Evolutionary conservation across 2,888 invertebrate species (phyloP), one percentile per base, ranked within the genome.

Genomic region (Ceriagrion tenellum): DNA sequence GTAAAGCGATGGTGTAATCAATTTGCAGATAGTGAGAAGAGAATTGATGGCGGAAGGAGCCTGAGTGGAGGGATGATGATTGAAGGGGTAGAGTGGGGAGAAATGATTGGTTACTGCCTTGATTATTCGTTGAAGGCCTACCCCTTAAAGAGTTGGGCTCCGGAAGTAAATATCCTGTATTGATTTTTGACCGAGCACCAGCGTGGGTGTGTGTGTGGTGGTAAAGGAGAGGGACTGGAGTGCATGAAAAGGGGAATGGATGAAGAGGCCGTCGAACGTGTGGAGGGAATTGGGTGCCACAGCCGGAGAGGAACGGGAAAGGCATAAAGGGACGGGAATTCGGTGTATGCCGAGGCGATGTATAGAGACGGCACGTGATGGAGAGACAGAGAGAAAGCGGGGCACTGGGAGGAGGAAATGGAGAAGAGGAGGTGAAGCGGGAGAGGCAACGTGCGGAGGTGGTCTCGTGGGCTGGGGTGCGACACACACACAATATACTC

Each of bases 161-260:
- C 74, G 93, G 93, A 93, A 93, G 93, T 74, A 74, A 74, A 93
- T 74, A 93, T 93, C 47, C 63, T 35, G 23, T 93, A 93, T 93
- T 93, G 93, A 93, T 93, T 93, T 93, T 93, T 63, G 69, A 69
- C 47, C 47, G 69, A 74, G 69, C 93, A 55, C 47, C 93, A 35
- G 93, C 63, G 91, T 30, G 63, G 91, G 63, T 23, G 40, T 59
- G 56, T 56, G 59, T 59, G 63, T 30, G 63, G 63, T 69, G 91
- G 90, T 35, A 20, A 55, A 30, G 35, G 63, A 23, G 47, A 93
- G 40, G 10, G 69, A 93, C 40, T 55, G 10, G 91, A 91, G 91
- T 63, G 30, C n/a, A 69, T 81, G 81, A 81, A 81, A 81, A 81
- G 30, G 35, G 35, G 81, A 81, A 81, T 13, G 35, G 13, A 81